phyloP scores from a whole-genome alignment of 2,888 invertebrate species.

The Stenurella melanura region DNA sequence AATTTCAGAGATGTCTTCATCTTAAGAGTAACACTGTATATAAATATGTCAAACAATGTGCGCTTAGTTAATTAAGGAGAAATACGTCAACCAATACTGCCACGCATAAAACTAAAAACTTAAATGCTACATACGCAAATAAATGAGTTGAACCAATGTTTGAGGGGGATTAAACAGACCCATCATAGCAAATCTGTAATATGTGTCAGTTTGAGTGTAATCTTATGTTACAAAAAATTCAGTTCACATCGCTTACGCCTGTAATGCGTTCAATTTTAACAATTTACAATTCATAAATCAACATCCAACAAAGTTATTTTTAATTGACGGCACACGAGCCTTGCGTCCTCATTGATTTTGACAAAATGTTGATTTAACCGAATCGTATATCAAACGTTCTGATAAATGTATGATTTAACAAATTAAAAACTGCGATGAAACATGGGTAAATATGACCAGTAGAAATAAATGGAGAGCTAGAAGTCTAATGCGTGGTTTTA shows the following conservation, averaged over 20 bases:
- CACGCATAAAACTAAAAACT: too few relatives aligned
- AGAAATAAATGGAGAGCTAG: not conserved
- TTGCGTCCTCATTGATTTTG: not conserved
- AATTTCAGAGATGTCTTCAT: too few relatives aligned
- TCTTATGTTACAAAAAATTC: too few relatives aligned
- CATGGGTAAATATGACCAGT: not conserved
- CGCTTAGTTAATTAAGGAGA: too few relatives aligned
- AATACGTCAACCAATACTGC: too few relatives aligned
- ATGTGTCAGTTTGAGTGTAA: too few relatives aligned
- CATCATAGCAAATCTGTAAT: too few relatives aligned
- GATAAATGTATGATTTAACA: not conserved
- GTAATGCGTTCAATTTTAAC: not conserved
- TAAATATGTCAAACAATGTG: too few relatives aligned
- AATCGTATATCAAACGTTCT: not conserved
- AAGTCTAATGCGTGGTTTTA: not conserved
- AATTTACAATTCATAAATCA: not conserved
- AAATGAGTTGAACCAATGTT: too few relatives aligned
- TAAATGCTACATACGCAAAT: too few relatives aligned
- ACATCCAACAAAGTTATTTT: not conserved
- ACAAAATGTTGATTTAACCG: constrained; percentile 4
- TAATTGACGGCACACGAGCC: constrained; percentile 7
- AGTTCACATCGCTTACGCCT: not conserved
- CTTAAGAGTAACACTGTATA: too few relatives aligned
- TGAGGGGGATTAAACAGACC: too few relatives aligned
- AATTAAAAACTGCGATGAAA: not conserved